phyloP scores from a whole-genome alignment of 1,140 invertebrate genomes.

The Pogonomyrmex barbatus region DNA sequence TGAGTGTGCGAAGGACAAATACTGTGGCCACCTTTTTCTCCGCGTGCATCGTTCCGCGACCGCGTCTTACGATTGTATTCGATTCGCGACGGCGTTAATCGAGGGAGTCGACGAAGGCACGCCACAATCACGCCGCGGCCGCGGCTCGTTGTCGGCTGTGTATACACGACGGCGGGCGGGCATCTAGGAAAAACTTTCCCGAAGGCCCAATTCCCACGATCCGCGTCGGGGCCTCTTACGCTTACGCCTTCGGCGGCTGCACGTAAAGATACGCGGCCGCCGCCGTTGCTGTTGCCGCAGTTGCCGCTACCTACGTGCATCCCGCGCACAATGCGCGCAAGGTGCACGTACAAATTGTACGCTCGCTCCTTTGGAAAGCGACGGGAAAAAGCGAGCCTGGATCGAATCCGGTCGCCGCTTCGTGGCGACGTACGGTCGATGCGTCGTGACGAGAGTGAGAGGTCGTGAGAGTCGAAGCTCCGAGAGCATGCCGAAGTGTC shows the following conservation, averaged over 20 bases:
- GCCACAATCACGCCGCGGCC: neutral
- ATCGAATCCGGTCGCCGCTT: constrained; percentile 17
- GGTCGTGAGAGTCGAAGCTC: constrained; percentile 47
- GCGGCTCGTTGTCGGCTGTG: neutral
- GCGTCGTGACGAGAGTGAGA: constrained; percentile 54
- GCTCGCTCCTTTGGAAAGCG: constrained; percentile 46
- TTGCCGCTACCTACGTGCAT: constrained; percentile 53
- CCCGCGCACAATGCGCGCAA: constrained; percentile 63
- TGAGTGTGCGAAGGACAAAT: constrained; percentile 34
- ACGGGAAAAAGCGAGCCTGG: constrained; percentile 32
- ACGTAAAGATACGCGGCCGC: constrained; percentile 18
- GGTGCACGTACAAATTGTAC: constrained; percentile 13
- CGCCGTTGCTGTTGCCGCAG: neutral
- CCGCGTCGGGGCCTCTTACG: constrained; percentile 47
- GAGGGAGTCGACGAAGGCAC: constrained; percentile 11
- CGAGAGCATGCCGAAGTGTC: constrained; percentile 1
- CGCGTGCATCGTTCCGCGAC: constrained; percentile 14
- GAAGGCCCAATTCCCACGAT: constrained; percentile 76
- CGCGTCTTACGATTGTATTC: constrained; percentile 13
- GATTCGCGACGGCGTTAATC: constrained; percentile 16
- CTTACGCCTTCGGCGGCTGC: constrained; percentile 20
- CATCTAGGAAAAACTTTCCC: constrained; percentile 70
- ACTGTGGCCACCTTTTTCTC: constrained; percentile 15
- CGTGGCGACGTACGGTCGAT: neutral
- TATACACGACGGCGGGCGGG: constrained; percentile 8